These are phyloP conservation scores for Drosophila elegans DNA, from an alignment of 1,140 invertebrate species.

Conservation along the genomic window DNA sequence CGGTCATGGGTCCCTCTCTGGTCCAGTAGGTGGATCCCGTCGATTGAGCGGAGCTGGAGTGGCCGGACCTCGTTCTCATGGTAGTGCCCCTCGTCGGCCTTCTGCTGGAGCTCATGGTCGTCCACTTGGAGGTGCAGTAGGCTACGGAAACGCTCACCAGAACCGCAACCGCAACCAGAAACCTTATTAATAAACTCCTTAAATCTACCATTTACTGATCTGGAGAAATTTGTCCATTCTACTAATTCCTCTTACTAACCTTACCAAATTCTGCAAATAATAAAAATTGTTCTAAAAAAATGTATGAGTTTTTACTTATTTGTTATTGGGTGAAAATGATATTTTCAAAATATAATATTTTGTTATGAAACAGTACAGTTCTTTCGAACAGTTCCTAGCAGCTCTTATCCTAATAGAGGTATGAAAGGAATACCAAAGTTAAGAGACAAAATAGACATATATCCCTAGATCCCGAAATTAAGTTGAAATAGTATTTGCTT, in stretches of 20 bases:
- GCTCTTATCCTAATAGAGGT: no score
- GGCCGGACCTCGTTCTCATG: slow-evolving; percentile 14
- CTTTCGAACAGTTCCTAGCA: no score
- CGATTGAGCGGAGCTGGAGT: slow-evolving; percentile 1
- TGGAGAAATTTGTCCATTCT: neutral
- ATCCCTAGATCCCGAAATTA: no score
- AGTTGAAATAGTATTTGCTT: no score
- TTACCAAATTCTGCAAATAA: neutral
- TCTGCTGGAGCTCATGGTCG: slow-evolving; percentile 7
- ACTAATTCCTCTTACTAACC: no score
- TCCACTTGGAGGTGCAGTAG: slow-evolving; percentile 3
- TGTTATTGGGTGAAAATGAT: neutral
- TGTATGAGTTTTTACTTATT: neutral
- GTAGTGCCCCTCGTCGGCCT: slow-evolving; percentile 5
- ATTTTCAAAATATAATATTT: no score
- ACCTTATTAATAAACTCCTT: slow-evolving; percentile 1
- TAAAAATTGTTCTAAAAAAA: slow-evolving; percentile 2
- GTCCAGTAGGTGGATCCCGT: slow-evolving; percentile 1
- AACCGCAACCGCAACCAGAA: slow-evolving; percentile 15
- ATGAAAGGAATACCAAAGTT: no score
- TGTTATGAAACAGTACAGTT: no score
- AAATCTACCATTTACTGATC: neutral
- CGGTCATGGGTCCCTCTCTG: slow-evolving; percentile 1
- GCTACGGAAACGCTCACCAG: slow-evolving; percentile 13
- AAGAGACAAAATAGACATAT: no score